A percentile compares a stretch with the other conserved stretches of the same genome.
Conservation (phyloP, 2,888 invertebrate genomes). For the Frankliniella intonsa region DNA sequence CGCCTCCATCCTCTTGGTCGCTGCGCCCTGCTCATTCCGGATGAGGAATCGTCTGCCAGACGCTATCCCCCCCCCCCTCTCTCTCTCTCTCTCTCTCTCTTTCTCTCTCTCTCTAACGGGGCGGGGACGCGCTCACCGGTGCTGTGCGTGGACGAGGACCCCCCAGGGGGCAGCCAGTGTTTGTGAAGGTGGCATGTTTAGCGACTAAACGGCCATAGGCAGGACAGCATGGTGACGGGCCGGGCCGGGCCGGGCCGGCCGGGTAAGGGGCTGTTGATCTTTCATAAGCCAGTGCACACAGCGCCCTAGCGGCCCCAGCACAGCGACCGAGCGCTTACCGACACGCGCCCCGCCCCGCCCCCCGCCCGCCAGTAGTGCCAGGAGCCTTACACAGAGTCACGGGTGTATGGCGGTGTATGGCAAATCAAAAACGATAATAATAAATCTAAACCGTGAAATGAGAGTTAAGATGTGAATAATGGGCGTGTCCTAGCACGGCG, state of each 20-base stretch:
- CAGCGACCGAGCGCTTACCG: neutral
- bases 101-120: neutral
- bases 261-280: neutral
- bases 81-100: neutral
- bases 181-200: neutral
- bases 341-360: neutral
- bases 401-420: too few species aligned
- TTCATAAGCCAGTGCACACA: neutral
- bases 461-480: too few species aligned
- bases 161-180: neutral
- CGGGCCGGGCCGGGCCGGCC: neutral
- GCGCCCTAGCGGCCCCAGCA: neutral
- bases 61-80: neutral
- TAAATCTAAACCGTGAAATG: too few species aligned
- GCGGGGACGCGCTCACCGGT: neutral
- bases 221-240: neutral
- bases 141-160: neutral
- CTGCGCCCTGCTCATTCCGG: neutral
- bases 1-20: neutral
- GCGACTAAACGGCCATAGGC: neutral
- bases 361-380: neutral
- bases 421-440: too few species aligned
- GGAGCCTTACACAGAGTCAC: too few species aligned
- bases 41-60: neutral
- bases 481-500: too few species aligned